A percentile compares a stretch with the other conserved stretches of the same genome.
phyloP scores from a whole-genome alignment of 2,888 invertebrate species.

The Hyalella azteca region DNA sequence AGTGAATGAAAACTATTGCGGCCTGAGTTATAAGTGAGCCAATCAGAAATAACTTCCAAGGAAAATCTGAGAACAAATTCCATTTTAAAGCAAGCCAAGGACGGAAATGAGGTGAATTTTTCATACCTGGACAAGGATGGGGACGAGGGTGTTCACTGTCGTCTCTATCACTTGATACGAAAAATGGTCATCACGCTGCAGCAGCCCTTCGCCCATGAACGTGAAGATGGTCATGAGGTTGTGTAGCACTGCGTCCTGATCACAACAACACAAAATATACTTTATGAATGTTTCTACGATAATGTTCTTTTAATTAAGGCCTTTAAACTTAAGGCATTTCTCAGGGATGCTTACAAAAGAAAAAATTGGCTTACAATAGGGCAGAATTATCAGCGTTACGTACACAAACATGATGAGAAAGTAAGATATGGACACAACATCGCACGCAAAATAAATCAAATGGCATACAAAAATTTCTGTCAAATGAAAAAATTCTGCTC shows the following conservation, averaged over 20 bases:
- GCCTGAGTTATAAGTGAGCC: no score
- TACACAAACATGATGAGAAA: not conserved
- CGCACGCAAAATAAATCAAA: no score
- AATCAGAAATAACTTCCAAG: no score
- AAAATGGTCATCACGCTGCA: conserved; percentile 92
- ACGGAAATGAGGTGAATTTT: no score
- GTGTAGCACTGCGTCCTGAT: conserved; percentile 77
- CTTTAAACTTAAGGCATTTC: no score
- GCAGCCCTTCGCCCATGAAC: conserved; percentile 92
- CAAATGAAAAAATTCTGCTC: not conserved
- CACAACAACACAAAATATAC: conserved; percentile 41
- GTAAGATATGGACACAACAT: no score
- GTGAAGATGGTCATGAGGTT: conserved; percentile 97
- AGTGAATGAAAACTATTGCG: no score
- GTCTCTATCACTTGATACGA: conserved; percentile 91
- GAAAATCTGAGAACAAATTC: no score
- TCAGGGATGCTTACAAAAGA: no score
- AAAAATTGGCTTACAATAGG: not conserved
- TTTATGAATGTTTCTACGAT: no score
- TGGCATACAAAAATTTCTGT: not conserved
- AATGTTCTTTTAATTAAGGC: no score
- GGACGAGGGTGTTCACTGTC: conserved; percentile 87
- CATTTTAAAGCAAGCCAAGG: no score
- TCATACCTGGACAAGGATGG: conserved; percentile 74
- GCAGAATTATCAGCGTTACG: not conserved